phyloP scores from a whole-genome alignment of 1,140 invertebrate species.

The Zaprionus taronus region DNA sequence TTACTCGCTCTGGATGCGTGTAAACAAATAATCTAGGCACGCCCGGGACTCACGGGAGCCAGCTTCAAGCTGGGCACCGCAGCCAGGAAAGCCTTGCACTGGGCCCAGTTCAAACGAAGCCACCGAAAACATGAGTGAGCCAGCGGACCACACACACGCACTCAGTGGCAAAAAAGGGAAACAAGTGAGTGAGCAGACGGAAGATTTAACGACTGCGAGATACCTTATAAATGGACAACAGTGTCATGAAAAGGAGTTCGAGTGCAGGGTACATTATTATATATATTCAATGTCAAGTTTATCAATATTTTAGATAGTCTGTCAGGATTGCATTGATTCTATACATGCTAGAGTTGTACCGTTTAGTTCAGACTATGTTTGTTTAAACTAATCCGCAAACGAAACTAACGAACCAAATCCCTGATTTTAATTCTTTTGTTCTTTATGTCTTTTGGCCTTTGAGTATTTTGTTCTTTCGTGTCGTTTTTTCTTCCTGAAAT shows the following conservation, averaged over 20 bases:
- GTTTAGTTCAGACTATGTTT: too few species aligned
- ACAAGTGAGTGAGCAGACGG: not conserved
- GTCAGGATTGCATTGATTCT: too few species aligned
- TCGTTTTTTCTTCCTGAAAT: too few species aligned
- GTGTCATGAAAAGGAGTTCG: not conserved
- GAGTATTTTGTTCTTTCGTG: too few species aligned
- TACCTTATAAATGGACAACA: not conserved
- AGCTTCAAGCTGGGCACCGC: constrained; percentile 7
- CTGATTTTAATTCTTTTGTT: too few species aligned
- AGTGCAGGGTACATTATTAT: too few species aligned
- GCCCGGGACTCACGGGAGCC: constrained; percentile 22
- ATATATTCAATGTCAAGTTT: too few species aligned
- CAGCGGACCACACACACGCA: constrained; percentile 69
- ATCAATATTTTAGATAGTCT: too few species aligned
- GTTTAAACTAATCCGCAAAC: too few species aligned
- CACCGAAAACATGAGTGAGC: constrained; percentile 75
- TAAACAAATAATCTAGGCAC: constrained; percentile 80
- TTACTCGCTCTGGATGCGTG: constrained; percentile 63
- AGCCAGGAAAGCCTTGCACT: not conserved
- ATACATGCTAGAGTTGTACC: too few species aligned
- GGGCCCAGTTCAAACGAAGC: constrained; percentile 71
- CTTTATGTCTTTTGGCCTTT: too few species aligned
- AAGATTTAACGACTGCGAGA: not conserved
- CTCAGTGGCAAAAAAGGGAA: constrained; percentile 27
- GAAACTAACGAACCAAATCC: too few species aligned